phyloP scores from a whole-genome alignment of 2,797 vertebrate genomes.

The Ctenochaetus hawaiiensis region DNA sequence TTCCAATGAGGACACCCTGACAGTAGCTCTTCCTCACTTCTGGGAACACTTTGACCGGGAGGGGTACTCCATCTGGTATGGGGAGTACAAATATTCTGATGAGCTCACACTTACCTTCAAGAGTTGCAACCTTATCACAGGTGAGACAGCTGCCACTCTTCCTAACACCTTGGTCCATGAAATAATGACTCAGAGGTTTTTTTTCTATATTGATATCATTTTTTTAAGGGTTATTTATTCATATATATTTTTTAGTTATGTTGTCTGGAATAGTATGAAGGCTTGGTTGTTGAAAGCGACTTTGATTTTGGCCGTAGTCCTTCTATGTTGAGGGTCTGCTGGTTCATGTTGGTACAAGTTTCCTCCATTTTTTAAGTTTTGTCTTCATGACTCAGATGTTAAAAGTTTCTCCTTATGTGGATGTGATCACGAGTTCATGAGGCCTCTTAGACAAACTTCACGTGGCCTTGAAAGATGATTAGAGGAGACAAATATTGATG shows the following conservation, averaged over 20 bases:
- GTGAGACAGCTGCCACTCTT: constrained; percentile 69
- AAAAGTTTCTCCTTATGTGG: not conserved
- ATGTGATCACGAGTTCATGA: not conserved
- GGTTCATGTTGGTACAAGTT: not conserved
- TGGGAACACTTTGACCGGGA: constrained; percentile 94
- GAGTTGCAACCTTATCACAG: constrained; percentile 97
- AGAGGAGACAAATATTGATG: not conserved
- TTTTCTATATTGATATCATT: not conserved
- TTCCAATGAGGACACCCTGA: constrained; percentile 93
- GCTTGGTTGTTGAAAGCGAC: not conserved
- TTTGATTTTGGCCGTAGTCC: no score
- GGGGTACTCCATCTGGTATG: constrained; percentile 94
- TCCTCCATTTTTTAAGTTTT: not conserved
- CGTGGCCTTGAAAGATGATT: not conserved
- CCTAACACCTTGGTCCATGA: not conserved
- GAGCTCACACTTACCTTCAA: constrained; percentile 92
- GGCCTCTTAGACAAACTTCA: no score
- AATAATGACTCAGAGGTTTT: not conserved
- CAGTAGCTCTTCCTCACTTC: constrained; percentile 91
- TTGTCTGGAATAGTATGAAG: not conserved
- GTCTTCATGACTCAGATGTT: no score
- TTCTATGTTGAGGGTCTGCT: not conserved
- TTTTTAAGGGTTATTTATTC: not conserved
- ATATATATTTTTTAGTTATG: no score
- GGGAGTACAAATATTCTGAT: constrained; percentile 89